Percentiles rank a stretch among this genome's conserved stretches.
Evolutionary conservation across 2,888 invertebrate species (phyloP).

Genomic region (Latheticus oryzae): DNA sequence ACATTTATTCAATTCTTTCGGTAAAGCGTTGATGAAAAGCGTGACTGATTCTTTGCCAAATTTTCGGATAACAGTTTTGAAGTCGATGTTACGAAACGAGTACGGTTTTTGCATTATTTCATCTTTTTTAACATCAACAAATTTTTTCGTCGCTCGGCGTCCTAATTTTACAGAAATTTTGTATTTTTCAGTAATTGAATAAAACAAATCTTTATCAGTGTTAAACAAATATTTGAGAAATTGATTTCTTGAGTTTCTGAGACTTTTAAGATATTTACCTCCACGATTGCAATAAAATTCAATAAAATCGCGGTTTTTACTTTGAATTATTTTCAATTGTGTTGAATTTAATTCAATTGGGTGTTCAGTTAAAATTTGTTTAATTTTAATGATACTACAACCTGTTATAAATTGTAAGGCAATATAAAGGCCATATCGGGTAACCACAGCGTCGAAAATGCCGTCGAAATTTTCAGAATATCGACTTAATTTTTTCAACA

Average conservation of each 20-base stretch:
- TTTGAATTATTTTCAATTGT: constrained; percentile 47
- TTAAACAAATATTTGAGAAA: too few relatives aligned
- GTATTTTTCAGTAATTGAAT: too few relatives aligned
- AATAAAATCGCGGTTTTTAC: constrained; percentile 42
- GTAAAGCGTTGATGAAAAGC: constrained; percentile 3
- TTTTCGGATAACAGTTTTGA: constrained; percentile 9
- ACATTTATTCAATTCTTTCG: neutral
- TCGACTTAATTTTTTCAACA: constrained; percentile 47
- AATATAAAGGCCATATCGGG: constrained; percentile 49
- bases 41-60: constrained; percentile 4
- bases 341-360: constrained; percentile 42
- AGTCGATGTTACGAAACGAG: neutral
- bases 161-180: neutral
- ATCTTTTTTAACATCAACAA: constrained; percentile 1
- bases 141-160: constrained; percentile 4
- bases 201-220: too few relatives aligned
- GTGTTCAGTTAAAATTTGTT: constrained; percentile 37
- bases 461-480: constrained; percentile 44
- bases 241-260: too few relatives aligned
- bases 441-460: constrained; percentile 45
- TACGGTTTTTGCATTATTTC: constrained; percentile 7
- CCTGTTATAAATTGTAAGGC: constrained; percentile 46
- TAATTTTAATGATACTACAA: constrained; percentile 48
- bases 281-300: constrained; percentile 44
- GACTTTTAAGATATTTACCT: constrained; percentile 35